These are phyloP conservation scores for Enteromius mattozi DNA, from an alignment of 2,797 vertebrate genomes.

Conservation along the genomic window DNA sequence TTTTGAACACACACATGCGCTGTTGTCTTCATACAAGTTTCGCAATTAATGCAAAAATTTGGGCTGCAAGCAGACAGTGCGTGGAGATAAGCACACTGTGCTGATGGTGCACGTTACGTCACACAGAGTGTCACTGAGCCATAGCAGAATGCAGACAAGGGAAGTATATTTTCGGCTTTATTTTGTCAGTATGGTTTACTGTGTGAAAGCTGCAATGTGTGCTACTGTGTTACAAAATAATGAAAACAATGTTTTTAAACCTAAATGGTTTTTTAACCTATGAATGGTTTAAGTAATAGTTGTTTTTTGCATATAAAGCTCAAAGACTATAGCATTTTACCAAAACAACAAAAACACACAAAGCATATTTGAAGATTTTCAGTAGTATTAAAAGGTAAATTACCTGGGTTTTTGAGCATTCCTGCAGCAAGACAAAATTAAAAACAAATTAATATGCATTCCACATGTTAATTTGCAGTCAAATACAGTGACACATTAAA, in stretches of 20 bases:
- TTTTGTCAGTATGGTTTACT: background rate
- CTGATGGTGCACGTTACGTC: background rate
- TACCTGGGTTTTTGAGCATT: conserved; percentile 90
- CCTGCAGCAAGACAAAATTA: conserved; percentile 83
- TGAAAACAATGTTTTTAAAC: background rate
- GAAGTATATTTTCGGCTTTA: background rate
- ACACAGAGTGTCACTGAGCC: background rate
- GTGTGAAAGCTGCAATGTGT: conserved; percentile 8
- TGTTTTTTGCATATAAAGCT: background rate
- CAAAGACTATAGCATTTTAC: background rate
- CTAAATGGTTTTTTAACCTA: background rate
- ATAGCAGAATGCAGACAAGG: background rate
- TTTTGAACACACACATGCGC: background rate
- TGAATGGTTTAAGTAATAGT: background rate
- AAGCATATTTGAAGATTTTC: background rate
- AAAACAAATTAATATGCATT: conserved; percentile 61
- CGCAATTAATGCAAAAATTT: background rate
- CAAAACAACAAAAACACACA: background rate
- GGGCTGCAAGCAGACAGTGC: background rate
- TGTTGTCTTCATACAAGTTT: background rate
- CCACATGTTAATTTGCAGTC: background rate
- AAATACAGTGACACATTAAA: background rate
- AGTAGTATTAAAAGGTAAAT: conserved; percentile 21
- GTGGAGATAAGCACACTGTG: background rate
- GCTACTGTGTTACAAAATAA: conserved; percentile 2